Evolutionary conservation across 2,888 invertebrate species (phyloP).

Genomic region (Bombyx huttoni): DNA sequence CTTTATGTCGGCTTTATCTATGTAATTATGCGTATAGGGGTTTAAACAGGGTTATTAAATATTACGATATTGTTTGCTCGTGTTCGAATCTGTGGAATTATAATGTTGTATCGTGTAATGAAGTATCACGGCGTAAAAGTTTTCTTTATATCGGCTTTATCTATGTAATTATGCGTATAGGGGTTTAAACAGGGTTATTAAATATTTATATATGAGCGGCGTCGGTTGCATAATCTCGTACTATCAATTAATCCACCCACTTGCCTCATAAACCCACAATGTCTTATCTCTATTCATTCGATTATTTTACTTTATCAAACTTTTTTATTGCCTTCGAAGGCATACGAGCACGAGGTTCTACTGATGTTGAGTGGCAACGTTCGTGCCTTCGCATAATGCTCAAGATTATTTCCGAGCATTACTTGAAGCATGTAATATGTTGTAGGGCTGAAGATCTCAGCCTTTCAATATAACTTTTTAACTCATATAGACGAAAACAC

Average conservation of each 20-base stretch:
- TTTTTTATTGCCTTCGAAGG: too few species aligned
- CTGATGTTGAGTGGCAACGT: too few species aligned
- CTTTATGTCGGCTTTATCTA: conserved; percentile 22
- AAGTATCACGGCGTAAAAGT: background rate
- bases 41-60: conserved; percentile 26
- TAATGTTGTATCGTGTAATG: background rate
- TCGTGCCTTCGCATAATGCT: too few species aligned
- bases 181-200: conserved; percentile 36
- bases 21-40: conserved; percentile 35
- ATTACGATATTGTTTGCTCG: conserved; percentile 23
- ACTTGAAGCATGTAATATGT: too few species aligned
- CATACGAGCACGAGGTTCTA: too few species aligned
- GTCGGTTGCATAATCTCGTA: conserved; percentile 50
- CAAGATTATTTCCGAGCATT: too few species aligned
- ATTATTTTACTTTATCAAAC: conserved; percentile 66
- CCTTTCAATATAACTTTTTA: too few species aligned
- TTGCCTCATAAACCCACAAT: conserved; percentile 45
- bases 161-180: conserved; percentile 36
- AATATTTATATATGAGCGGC: conserved; percentile 49
- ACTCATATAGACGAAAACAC: too few species aligned
- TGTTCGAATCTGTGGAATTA: conserved; percentile 10
- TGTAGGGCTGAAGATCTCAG: too few species aligned
- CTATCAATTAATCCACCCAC: conserved; percentile 62
- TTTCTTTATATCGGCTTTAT: conserved; percentile 20
- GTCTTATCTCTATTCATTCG: conserved; percentile 35